Base-by-base conservation (phyloP, 2,113 vertebrate genomes). In the Aramus guarauna region DNA sequence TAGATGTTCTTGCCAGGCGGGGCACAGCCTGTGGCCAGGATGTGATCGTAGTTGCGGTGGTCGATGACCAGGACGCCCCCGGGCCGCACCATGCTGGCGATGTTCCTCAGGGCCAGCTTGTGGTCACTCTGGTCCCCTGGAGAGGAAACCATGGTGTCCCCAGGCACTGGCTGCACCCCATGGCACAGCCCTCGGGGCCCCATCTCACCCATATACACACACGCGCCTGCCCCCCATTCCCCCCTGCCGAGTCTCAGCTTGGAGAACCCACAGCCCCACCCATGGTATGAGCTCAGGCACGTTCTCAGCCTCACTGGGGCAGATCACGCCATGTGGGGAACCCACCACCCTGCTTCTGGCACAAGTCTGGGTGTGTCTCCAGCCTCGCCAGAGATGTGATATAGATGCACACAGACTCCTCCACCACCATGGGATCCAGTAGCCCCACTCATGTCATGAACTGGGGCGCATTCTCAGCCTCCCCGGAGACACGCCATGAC, bases 1-100 rank as follows among this genome's bases (percentile, higher is more conserved):
- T 99, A 99, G 96, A 99, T 99, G 94, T 99, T 99, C 98, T 99
- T 99, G 66, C 99, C 99, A 5, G 99, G 98, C 0, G 99, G 99
- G 0, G 99, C 99, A 0, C 95, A 98, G 47, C 99, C 99, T 0
- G 99, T 99, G 96, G 99, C 98, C 90, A 99, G 98, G 95, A 99
- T 99, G 97, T 99, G 98, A 97, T 99, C 99, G 0, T 99, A 99
- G 96, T 99, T 99, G 34, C 99, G 98, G 74, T 99, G 99, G 95
- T 99, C 99, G 1, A 99, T 99, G 92, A 99, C 98, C 77, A 99
- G 97, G 96, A 99, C 98, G 1, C 99, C 99, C 1, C 99, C 99
- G 0, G 98, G 98, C 84, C 98, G 97, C 76, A 99, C 99, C 99
- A 99, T 99, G 92, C 98, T 99, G 32, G 98, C 99, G 3, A 99